Evolutionary conservation across 2,888 invertebrate genomes (phyloP), one percentile per base, ranked within the genome.

Genomic region (Yponomeuta sedellus): DNA sequence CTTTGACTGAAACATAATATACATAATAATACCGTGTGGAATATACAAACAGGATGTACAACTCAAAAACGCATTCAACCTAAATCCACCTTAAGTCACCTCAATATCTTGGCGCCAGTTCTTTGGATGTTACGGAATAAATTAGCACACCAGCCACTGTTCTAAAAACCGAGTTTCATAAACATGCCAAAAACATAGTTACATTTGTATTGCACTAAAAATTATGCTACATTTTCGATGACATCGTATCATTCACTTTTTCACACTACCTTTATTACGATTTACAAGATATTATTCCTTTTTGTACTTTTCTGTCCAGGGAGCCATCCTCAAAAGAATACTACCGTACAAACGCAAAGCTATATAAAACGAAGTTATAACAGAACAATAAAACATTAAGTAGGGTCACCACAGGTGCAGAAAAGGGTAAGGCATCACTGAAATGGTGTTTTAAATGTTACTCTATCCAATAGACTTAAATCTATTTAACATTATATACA

Each of bases 121-220:
- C 44, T 52, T 52, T 52, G 44, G 44, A 52, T 52, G 44, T 16
- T 52, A 16, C 16, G 1, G 16, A 16, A 52, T 52, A 16, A 52
- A 52, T 52, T 5, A 44, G 8, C 12, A 44, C 44, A 52, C 44
- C 44, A 12, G 10, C 16, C 44, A 52, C 44, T 39, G n/a, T 61
- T 34, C 73, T 79, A 80, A 76, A 79, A 34, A 79, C 77, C n/a
- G n/a, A 25, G 52, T 64, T 64, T 64, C 52, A 63, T 44, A 52
- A 64, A 64, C 57, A 64, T 34, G 57, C 28, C 56, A 64, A 64
- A 40, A 57, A 28, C 40, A 57, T 20, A 78, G 78, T 80, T 75
- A 80, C 71, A 78, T 75, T 52, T 85, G 44, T 90, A 89, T 90
- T 90, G 89, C 89, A 89, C 89, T 88, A 86, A 75, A 76, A 75